Evolutionary conservation across 2,888 invertebrate species (phyloP).

Genomic region (Drosophila meridionalis): DNA sequence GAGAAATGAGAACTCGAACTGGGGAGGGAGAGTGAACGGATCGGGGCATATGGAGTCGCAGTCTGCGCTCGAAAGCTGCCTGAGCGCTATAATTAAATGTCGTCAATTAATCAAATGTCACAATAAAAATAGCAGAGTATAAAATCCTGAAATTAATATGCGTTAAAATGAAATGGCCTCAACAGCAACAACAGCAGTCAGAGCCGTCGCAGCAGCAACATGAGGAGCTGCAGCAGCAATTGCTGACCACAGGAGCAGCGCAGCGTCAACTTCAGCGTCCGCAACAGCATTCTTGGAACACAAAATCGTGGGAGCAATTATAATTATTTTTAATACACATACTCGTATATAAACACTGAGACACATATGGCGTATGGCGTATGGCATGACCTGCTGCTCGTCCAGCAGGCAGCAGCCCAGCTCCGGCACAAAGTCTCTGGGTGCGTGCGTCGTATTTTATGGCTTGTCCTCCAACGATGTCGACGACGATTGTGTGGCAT

Average conservation of each 20-base stretch:
- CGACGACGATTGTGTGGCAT: slow-evolving; percentile 76
- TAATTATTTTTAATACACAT: slow-evolving; percentile 83
- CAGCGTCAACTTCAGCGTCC: slow-evolving; percentile 48
- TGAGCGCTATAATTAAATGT: slow-evolving; percentile 84
- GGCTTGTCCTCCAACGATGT: slow-evolving; percentile 72
- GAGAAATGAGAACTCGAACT: slow-evolving; percentile 28
- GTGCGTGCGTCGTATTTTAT: slow-evolving; percentile 78
- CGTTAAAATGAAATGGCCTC: slow-evolving; percentile 80
- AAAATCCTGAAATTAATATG: slow-evolving; percentile 82
- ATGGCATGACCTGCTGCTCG: slow-evolving; percentile 53
- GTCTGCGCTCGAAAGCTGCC: slow-evolving; percentile 68
- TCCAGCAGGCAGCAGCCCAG: slow-evolving; percentile 30
- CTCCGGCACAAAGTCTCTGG: slow-evolving; percentile 47
- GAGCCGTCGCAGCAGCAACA: slow-evolving; percentile 36
- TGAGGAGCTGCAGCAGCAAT: slow-evolving; percentile 54
- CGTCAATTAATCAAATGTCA: slow-evolving; percentile 85
- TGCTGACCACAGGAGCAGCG: slow-evolving; percentile 69
- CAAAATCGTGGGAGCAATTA: slow-evolving; percentile 85
- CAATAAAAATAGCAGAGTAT: slow-evolving; percentile 81
- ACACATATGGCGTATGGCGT: slow-evolving; percentile 71
- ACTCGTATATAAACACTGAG: slow-evolving; percentile 38
- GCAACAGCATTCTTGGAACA: slow-evolving; percentile 78
- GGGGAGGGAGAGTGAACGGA: not conserved
- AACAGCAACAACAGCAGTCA: slow-evolving; percentile 61
- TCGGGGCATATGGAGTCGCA: slow-evolving; percentile 26